Evolutionary conservation across 2,113 vertebrate species (phyloP), one percentile per base, ranked within the genome.

Genomic region (Psilopogon haemacephalus): DNA sequence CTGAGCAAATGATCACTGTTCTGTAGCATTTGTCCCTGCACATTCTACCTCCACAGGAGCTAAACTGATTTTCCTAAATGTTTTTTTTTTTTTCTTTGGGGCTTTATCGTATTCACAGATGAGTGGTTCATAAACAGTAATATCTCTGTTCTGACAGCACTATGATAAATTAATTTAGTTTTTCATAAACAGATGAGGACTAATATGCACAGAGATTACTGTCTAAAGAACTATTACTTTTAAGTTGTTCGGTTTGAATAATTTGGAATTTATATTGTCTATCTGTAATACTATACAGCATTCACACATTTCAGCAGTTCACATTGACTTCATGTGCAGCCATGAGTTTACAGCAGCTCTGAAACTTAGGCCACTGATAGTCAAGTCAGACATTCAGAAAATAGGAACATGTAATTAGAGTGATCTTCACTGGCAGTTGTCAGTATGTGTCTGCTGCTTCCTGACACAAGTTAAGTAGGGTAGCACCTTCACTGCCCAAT

Each of bases 121-220:
- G 72, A 88, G 50, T 54, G 64, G 59, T 65, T 88, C 59, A 56
- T 94, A 90, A 88, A 86, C 48, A 92, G 55, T 24, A 80, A 73
- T 58, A 72, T 58, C 50, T 86, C 30, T 80, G 84, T 86, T 86
- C 76, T 94, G 72, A 92, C 33, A 79, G 28, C 11, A 23, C 6
- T 27, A 18, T 46, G 38, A 90, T 79, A 92, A 88, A 88, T 65
- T 18, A 15, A 8, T 72, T 82, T 75, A 58, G 59, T 90, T 72
- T 24, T 58, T 90, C 55, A 50, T 72, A 69, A 92, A 68, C 59
- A 90, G 80, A 93, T 93, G 59, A n/a, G 19, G 4, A 80, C 55
- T 54, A 64, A 87, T 70, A 84, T 52, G 8, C 35, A 77, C 38
- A 86, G 71, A 72, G 18, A 5, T 83, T 83, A 69, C 64, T 83